Percentiles rank a stretch among this genome's conserved stretches.
These are phyloP conservation scores for Drosophila pallidifrons DNA, from an alignment of 1,140 invertebrate species.

Conservation along the genomic window DNA sequence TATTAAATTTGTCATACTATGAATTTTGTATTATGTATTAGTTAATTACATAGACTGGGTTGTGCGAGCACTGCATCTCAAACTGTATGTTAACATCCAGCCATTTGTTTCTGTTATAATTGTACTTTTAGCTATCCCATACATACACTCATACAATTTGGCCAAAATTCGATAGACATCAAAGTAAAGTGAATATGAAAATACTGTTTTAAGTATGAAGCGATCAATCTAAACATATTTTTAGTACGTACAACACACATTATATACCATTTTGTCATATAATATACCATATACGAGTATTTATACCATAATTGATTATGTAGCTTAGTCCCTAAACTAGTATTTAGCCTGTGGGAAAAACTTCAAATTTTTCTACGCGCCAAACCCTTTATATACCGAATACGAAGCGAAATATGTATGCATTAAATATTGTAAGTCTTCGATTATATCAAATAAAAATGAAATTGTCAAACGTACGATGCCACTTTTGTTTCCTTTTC, in stretches of 20 bases:
- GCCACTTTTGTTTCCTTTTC: not conserved
- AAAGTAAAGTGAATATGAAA: constrained; percentile 54
- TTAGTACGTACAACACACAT: constrained; percentile 30
- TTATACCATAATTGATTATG: constrained; percentile 70
- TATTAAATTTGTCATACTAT: constrained; percentile 52
- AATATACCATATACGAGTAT: constrained; percentile 31
- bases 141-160: constrained; percentile 23
- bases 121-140: constrained; percentile 25
- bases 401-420: constrained; percentile 49
- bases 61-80: constrained; percentile 25
- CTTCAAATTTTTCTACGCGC: constrained; percentile 33
- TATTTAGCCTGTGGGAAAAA: constrained; percentile 21
- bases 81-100: constrained; percentile 53
- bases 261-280: constrained; percentile 40
- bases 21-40: constrained; percentile 32
- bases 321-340: constrained; percentile 67
- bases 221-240: constrained; percentile 48
- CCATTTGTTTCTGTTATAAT: constrained; percentile 71
- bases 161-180: constrained; percentile 63
- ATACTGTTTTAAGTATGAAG: constrained; percentile 75
- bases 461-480: constrained; percentile 39
- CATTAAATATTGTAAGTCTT: constrained; percentile 50
- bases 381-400: constrained; percentile 47
- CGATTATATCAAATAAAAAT: constrained; percentile 60
- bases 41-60: constrained; percentile 29